A percentile compares a stretch with the other conserved stretches of the same genome.
Evolutionary conservation across 37 sponge, comb jelly and placozoan species (phyloP).

Genomic region (Ianthella basta): DNA sequence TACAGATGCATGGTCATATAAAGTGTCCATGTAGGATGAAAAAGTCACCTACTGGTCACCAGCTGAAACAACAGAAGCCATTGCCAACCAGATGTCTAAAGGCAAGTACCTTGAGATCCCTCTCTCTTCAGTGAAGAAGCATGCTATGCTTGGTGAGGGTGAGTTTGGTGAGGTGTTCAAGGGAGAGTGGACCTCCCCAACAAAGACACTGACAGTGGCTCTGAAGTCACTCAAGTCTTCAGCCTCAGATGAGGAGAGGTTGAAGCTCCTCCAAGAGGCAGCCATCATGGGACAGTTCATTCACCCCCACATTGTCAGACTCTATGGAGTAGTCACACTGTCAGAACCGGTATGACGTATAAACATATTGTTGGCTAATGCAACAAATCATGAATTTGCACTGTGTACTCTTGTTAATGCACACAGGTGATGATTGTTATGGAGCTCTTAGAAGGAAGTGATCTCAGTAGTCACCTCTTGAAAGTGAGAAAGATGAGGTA

Average conservation of each 20-base stretch:
- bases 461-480: too few relatives aligned
- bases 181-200: background rate
- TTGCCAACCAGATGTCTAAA: background rate
- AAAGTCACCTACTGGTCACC: background rate
- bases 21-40: too few relatives aligned
- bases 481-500: too few relatives aligned
- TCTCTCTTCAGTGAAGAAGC: background rate
- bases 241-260: conserved; percentile 22
- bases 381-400: too few relatives aligned
- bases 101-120: background rate
- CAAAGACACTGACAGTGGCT: conserved; percentile 2
- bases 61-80: conserved; percentile 2
- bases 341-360: too few relatives aligned
- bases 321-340: conserved; percentile 25
- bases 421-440: too few relatives aligned
- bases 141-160: background rate
- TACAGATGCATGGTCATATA: too few relatives aligned
- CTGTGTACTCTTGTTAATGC: too few relatives aligned
- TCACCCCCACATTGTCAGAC: conserved; percentile 31
- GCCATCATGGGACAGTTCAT: conserved; percentile 30
- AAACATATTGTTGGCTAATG: too few relatives aligned
- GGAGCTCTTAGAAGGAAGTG: too few relatives aligned
- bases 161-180: conserved; percentile 22
- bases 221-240: conserved; percentile 18
- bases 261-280: conserved; percentile 33